Percentiles rank a stretch among this genome's conserved stretches.
Conservation (phyloP, 2,888 invertebrate species). For the Listrodromus nycthemerus region DNA sequence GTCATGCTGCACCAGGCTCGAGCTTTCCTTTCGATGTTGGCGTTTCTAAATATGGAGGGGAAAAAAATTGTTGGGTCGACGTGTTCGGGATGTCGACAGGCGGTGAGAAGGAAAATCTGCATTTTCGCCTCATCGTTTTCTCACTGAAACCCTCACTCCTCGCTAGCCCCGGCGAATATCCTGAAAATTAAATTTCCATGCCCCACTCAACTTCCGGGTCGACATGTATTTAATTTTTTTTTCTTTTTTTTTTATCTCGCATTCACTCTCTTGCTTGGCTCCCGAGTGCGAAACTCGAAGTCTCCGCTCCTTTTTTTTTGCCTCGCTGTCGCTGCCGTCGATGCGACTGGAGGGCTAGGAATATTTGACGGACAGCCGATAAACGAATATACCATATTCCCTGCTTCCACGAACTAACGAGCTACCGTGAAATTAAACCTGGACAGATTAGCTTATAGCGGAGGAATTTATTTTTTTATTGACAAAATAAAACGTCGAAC, state of each 20-base stretch:
- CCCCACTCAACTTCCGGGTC: conserved; percentile 48
- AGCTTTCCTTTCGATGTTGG: not conserved
- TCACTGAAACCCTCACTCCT: conserved; percentile 25
- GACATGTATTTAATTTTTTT: conserved; percentile 23
- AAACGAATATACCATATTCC: conserved; percentile 44
- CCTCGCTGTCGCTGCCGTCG: not conserved
- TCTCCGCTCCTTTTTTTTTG: conserved; percentile 1
- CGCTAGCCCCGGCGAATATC: conserved; percentile 41
- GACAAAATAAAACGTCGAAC: not conserved
- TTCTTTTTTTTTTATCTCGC: conserved; percentile 8
- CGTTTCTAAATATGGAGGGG: not conserved
- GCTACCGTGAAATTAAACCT: conserved; percentile 40
- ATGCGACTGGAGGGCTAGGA: conserved; percentile 7
- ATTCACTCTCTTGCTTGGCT: conserved; percentile 8
- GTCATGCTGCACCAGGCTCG: not conserved
- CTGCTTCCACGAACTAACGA: conserved; percentile 10
- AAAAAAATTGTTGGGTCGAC: not conserved
- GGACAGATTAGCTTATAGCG: not conserved
- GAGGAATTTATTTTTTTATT: not conserved
- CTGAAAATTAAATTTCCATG: conserved; percentile 61
- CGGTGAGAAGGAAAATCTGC: not conserved
- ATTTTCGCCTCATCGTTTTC: conserved; percentile 12
- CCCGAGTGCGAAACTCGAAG: conserved; percentile 19
- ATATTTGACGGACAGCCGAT: conserved; percentile 62
- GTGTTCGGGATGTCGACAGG: conserved; percentile 12